phyloP scores from a whole-genome alignment of 2,888 invertebrate genomes.

The Sicus ferrugineus region DNA sequence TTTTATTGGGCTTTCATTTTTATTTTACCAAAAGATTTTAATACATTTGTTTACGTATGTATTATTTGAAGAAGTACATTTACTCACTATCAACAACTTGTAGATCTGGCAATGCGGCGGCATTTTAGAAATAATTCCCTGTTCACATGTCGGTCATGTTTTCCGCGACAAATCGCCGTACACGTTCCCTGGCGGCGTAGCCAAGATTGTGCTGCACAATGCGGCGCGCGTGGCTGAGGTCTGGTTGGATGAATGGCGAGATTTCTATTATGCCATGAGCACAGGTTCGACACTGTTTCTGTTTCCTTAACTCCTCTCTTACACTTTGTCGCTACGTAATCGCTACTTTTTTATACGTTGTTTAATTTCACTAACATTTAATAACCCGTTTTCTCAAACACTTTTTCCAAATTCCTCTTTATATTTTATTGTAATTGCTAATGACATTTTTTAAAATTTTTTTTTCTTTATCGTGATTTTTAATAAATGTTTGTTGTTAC shows the following conservation, averaged over 20 bases:
- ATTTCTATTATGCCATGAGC: slow-evolving; percentile 99
- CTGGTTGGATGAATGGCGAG: slow-evolving; percentile 99
- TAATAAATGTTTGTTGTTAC: not conserved
- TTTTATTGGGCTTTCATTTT: not conserved
- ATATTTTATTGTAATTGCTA: not conserved
- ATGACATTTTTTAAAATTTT: not conserved
- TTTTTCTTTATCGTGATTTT: not conserved
- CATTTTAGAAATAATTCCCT: slow-evolving; percentile 92
- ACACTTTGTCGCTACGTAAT: slow-evolving; percentile 25
- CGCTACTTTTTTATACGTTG: slow-evolving; percentile 25
- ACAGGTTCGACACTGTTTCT: slow-evolving; percentile 82
- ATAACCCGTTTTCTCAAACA: slow-evolving; percentile 2
- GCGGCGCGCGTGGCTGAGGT: slow-evolving; percentile 98
- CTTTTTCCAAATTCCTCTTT: slow-evolving; percentile 2
- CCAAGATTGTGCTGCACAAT: slow-evolving; percentile 96
- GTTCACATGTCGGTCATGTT: slow-evolving; percentile 96
- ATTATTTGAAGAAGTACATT: slow-evolving; percentile 6
- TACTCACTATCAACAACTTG: slow-evolving; percentile 39
- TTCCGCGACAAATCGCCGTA: slow-evolving; percentile 98
- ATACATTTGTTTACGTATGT: slow-evolving; percentile 2
- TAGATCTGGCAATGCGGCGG: slow-evolving; percentile 98
- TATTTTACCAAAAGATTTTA: not conserved
- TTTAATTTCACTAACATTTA: slow-evolving; percentile 28
- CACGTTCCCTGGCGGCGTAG: slow-evolving; percentile 98
- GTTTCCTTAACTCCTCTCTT: slow-evolving; percentile 6